phyloP scores from a whole-genome alignment of 2,888 invertebrate species.

The Polydrusus tereticollis region DNA sequence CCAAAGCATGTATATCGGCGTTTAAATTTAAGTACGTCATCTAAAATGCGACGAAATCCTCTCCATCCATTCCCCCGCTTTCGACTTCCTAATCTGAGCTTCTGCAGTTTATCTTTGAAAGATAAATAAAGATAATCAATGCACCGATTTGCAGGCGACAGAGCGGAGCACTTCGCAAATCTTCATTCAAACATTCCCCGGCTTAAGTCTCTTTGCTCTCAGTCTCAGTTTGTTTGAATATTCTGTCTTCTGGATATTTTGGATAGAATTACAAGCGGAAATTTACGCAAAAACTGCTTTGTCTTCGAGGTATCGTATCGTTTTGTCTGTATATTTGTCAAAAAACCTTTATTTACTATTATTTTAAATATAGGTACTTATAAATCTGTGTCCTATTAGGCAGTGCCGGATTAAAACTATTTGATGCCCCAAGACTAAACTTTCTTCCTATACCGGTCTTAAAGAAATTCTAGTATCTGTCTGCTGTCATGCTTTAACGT shows the following conservation, averaged over 20 bases:
- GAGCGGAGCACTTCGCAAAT: conserved; percentile 46
- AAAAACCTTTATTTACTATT: too few species aligned
- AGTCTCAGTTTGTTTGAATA: conserved; percentile 23
- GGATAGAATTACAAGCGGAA: conserved; percentile 19
- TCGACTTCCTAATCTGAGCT: conserved; percentile 42
- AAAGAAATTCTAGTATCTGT: too few species aligned
- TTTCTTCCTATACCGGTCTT: too few species aligned
- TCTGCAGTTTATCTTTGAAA: conserved; percentile 47
- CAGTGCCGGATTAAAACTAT: too few species aligned
- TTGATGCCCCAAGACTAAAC: too few species aligned
- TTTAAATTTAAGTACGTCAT: conserved; percentile 19
- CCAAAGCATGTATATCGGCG: conserved; percentile 5
- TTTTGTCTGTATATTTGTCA: too few species aligned
- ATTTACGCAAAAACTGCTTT: not conserved
- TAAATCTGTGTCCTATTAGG: too few species aligned
- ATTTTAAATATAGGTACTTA: too few species aligned
- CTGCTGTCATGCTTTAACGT: too few species aligned
- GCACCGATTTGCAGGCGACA: conserved; percentile 48
- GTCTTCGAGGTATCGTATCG: too few species aligned
- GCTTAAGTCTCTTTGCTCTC: conserved; percentile 41
- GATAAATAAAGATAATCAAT: conserved; percentile 51
- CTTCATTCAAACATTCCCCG: conserved; percentile 47
- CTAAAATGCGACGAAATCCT: conserved; percentile 16
- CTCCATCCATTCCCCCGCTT: conserved; percentile 21
- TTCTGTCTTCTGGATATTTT: conserved; percentile 31